phyloP scores from a whole-genome alignment of 1,140 invertebrate species.

The Drosophila bifasciata region DNA sequence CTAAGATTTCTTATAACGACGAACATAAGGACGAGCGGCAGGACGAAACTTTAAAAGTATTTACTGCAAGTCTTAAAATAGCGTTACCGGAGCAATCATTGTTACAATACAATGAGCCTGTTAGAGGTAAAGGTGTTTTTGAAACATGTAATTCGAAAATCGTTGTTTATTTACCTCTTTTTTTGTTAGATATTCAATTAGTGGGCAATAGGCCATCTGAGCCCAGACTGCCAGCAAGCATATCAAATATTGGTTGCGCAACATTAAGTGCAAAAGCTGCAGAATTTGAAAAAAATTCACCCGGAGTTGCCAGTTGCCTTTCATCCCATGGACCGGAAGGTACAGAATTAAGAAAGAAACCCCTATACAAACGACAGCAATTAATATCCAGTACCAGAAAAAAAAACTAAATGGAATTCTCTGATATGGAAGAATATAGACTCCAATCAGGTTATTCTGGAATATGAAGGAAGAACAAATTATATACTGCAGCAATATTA shows the following conservation, averaged over 20 bases:
- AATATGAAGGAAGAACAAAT: too few species aligned
- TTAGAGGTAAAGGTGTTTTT: neutral
- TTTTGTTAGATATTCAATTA: constrained; percentile 16
- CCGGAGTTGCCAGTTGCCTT: too few species aligned
- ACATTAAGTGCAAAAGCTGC: constrained; percentile 88
- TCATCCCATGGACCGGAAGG: constrained; percentile 9
- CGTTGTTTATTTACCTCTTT: neutral
- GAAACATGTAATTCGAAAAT: neutral
- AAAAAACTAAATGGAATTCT: constrained; percentile 1
- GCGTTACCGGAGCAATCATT: neutral
- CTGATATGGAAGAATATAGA: too few species aligned
- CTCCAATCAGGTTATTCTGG: too few species aligned
- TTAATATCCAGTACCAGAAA: constrained; percentile 89
- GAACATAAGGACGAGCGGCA: too few species aligned
- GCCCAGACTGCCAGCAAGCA: constrained; percentile 85
- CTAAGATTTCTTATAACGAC: neutral
- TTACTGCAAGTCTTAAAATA: constrained; percentile 5
- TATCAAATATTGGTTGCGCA: constrained; percentile 88
- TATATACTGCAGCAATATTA: too few species aligned
- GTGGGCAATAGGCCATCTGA: constrained; percentile 38
- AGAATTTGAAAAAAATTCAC: constrained; percentile 88
- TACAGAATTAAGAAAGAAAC: constrained; percentile 58
- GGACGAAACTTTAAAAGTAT: neutral
- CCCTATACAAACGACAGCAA: constrained; percentile 91
- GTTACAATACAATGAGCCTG: neutral